Conservation (phyloP, 64 coral and sea anemone genomes). For the Stylophora pistillata region DNA sequence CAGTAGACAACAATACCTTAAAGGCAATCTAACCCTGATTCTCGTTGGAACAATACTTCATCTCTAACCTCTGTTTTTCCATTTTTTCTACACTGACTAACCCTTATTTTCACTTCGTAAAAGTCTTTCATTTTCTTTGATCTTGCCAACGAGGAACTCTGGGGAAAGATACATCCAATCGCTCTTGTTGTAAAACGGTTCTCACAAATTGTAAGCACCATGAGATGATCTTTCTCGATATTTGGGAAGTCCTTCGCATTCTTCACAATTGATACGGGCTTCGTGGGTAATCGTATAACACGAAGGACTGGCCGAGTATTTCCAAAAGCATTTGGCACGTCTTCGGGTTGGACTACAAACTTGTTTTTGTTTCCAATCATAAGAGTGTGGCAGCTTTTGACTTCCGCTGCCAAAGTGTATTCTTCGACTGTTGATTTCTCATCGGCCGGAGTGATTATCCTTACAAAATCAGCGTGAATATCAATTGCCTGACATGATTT, state of each 20-base stretch:
- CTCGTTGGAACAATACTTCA: neutral
- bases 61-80: neutral
- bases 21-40: neutral
- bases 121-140: neutral
- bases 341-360: no score
- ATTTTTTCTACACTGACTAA: neutral
- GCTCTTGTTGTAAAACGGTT: neutral
- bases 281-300: neutral
- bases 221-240: neutral
- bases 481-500: neutral
- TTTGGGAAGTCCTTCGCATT: neutral
- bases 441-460: neutral
- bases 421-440: neutral
- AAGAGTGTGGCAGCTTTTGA: no score
- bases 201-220: conserved; percentile 3
- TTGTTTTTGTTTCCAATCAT: no score
- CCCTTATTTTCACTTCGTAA: neutral
- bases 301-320: conserved; percentile 23
- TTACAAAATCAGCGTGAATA: conserved; percentile 1
- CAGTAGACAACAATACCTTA: neutral
- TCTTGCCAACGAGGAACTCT: no score
- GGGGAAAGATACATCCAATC: neutral
- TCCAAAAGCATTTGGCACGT: no score
- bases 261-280: neutral
- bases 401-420: neutral